Evolutionary conservation across 2,797 vertebrate species (phyloP).

Genomic region (Mormyrus hasselquistii): DNA sequence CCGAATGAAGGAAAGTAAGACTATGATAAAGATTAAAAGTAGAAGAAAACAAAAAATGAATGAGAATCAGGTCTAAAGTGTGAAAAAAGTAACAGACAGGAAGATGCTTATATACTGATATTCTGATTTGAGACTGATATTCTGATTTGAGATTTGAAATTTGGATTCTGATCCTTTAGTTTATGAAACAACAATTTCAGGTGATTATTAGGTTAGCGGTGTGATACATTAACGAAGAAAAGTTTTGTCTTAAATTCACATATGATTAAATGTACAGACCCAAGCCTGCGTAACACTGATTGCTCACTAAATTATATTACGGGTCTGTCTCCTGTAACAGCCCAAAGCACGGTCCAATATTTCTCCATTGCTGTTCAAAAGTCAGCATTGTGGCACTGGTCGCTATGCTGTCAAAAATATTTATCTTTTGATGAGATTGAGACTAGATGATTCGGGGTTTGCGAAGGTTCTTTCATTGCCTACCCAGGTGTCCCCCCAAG

Average conservation of each 20-base stretch:
- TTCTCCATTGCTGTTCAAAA: not conserved
- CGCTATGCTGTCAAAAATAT: not conserved
- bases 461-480: not conserved
- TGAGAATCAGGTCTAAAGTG: not conserved
- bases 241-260: not conserved
- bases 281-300: not conserved
- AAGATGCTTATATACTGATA: not conserved
- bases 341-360: not conserved
- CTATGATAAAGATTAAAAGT: not conserved
- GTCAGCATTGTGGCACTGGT: not conserved
- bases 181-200: not conserved
- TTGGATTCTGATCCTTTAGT: not conserved
- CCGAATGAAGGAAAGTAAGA: not conserved
- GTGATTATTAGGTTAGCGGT: not conserved
- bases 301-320: not conserved
- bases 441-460: not conserved
- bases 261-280: not conserved
- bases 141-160: not conserved
- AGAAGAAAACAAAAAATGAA: not conserved
- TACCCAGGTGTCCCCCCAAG: not conserved
- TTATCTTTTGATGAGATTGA: not conserved
- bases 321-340: not conserved
- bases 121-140: not conserved
- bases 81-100: not conserved
- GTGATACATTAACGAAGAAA: not conserved